Evolutionary conservation across 2,113 vertebrate species (phyloP), one percentile per base, ranked within the genome.

Genomic region (Arvicanthis niloticus): DNA sequence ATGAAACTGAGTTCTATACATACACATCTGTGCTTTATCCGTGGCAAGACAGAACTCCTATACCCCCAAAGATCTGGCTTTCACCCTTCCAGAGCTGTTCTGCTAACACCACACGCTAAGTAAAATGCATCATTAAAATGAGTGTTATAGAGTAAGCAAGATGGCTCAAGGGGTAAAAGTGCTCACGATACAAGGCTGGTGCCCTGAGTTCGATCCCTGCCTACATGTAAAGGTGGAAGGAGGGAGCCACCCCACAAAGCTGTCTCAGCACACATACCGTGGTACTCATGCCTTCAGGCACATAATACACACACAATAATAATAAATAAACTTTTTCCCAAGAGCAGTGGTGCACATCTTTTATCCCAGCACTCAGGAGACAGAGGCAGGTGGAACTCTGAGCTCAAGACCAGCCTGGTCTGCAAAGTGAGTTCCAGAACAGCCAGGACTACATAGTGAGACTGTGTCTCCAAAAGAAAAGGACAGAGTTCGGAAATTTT

Each of bases 1-100:
- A 0, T 0, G 15, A 77, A 53, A 31, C 1, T 17, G n/a, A 1
- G 34, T 21, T 17, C 7, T 17, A 22, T 7, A 29, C 3, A 1
- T 0, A 15, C 0, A 3, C 16, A 2, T 9, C 56, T 73, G n/a
- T 73, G 70, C 21, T 70, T 40, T 21, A 22, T 0, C 4, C 3
- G 0, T 0, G 8, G 31, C 42, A 85, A 82, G 22, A 51, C 0
- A 11, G 8, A 26, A 26, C 21, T n/a, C 67, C 78, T 40, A 29
- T 11, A 24, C 3, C 29, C 76, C 53, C 42, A 1, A 29, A 76
- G 85, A 29, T 13, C 8, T 45, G 70, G 37, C 19, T 80, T 68
- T 53, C 37, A 42, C 13, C 22, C 45, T 62, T 53, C 40, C 21
- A 3, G 24, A 22, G 19, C 3, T 42, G 31, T 7, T 24, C 85